Percentiles rank a stretch among this genome's conserved stretches.
Evolutionary conservation across 2,797 vertebrate species (phyloP).

Genomic region (Sebastes taczanowskii): DNA sequence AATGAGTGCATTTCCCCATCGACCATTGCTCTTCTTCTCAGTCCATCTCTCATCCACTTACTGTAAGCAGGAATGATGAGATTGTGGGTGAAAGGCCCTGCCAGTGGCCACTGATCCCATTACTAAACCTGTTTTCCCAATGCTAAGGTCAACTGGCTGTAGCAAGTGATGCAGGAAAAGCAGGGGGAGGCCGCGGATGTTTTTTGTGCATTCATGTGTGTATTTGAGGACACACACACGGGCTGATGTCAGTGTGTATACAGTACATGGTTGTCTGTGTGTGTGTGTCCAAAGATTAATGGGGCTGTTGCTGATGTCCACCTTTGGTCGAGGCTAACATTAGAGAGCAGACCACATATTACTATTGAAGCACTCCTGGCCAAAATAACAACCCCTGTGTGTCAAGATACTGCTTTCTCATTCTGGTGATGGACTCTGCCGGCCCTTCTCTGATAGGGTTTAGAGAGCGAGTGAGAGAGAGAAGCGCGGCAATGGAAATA

Average conservation of each 20-base stretch:
- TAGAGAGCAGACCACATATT: conserved; percentile 53
- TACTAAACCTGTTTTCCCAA: conserved; percentile 65
- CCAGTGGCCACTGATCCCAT: conserved; percentile 70
- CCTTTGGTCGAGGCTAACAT: conserved; percentile 56
- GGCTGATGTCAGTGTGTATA: conserved; percentile 29
- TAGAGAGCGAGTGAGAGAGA: conserved; percentile 11
- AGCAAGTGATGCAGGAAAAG: conserved; percentile 45
- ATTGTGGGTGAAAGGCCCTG: conserved; percentile 59
- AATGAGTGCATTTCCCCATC: conserved; percentile 31
- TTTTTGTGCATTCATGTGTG: conserved; percentile 28
- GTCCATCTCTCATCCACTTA: conserved; percentile 64
- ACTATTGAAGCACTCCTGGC: conserved; percentile 45
- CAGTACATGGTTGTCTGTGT: conserved; percentile 7
- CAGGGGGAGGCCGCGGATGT: conserved; percentile 6
- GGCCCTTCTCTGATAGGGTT: conserved; percentile 29
- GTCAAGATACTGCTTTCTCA: conserved; percentile 55
- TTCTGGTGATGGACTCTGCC: conserved; percentile 57
- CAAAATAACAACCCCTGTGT: conserved; percentile 56
- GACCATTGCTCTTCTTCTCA: conserved; percentile 14
- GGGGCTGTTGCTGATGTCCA: conserved; percentile 49
- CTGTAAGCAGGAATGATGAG: conserved; percentile 61
- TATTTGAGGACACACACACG: conserved; percentile 39
- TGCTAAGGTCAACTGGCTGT: conserved; percentile 66
- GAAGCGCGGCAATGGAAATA: conserved; percentile 32
- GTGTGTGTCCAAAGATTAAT: conserved; percentile 55